Evolutionary conservation across 1,140 invertebrate genomes (phyloP), one percentile per base, ranked within the genome.

Genomic region (Aethina tumida): DNA sequence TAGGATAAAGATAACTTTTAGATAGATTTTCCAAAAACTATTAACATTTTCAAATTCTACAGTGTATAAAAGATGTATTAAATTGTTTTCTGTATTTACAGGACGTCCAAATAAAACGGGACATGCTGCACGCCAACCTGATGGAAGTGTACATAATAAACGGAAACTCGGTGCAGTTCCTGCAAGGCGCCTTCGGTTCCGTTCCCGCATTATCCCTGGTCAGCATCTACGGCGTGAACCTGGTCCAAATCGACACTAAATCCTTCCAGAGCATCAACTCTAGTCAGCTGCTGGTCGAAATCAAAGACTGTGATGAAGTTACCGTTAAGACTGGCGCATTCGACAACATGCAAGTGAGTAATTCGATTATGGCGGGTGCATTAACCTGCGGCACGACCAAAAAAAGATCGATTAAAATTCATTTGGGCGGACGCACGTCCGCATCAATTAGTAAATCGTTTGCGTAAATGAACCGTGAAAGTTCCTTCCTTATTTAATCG

Each of bases 91-190:
- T 46, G 41, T 43, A 32, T 36, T 63, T 65, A 13, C 64, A 76
- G 74, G 63, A 65, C 18, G 53, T 73, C 14, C 64, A 68, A 33
- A 47, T 77, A n/a, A 53, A 56, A 20, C 57, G 63, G 45, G 69
- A 68, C 13, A 67, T 68, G 40, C 64, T 68, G 53, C 69, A 65
- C 35, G 56, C 63, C 21, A 63, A 68, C 41, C 60, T 63, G 47
- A 65, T 64, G 58, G 71, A 69, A 58, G 59, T 81, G 14, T 69
- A 73, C 12, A 62, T 81, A 2, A 65, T 56, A 3, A 73, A 72
- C 9, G 74, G 70, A 6, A 60, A 68, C 17, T 67, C 70, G 17
- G 45, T 82, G 14, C 60, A 63, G 22, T 71, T 82, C 40, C 64
- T 68, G 19, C 44, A 65, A 1, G 59, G 65, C 41, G 58, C 65